Evolutionary conservation across 2,113 vertebrate genomes (phyloP).

Genomic region (Carassius carassius): DNA sequence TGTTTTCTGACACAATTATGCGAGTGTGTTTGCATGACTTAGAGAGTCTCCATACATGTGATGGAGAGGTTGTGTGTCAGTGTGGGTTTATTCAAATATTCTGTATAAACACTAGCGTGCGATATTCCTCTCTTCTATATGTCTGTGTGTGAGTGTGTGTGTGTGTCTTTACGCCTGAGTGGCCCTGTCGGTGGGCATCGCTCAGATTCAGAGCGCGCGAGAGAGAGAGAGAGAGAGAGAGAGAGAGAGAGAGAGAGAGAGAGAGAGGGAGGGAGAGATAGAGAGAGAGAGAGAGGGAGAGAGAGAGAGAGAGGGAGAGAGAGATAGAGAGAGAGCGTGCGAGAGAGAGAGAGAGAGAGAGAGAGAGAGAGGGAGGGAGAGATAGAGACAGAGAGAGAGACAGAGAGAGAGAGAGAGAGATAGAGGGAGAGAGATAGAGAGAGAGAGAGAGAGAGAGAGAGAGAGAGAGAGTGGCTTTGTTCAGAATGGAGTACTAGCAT

Average conservation of each 20-base stretch:
- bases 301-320: conserved; percentile 46
- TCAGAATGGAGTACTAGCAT: background rate
- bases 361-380: conserved; percentile 46
- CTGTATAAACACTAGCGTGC: background rate
- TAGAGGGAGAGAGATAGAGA: conserved; percentile 46
- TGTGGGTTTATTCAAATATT: conserved; percentile 12
- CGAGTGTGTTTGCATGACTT: background rate
- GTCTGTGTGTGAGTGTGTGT: conserved; percentile 27
- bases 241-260: conserved; percentile 47
- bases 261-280: conserved; percentile 52
- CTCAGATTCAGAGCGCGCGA: conserved; percentile 69
- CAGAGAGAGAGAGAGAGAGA: conserved; percentile 34
- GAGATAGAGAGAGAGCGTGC: conserved; percentile 39
- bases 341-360: conserved; percentile 49
- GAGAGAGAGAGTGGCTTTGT: conserved; percentile 35
- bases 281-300: conserved; percentile 49
- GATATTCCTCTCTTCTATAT: conserved; percentile 24
- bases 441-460: conserved; percentile 51
- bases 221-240: conserved; percentile 36
- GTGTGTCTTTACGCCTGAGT: conserved; percentile 70
- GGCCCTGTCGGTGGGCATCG: conserved; percentile 76
- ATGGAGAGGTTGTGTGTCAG: conserved; percentile 16
- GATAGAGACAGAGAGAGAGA: too few relatives aligned
- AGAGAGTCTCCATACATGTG: background rate
- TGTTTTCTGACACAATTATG: conserved; percentile 33